Evolutionary conservation across 2,113 vertebrate species (phyloP).

Genomic region (Centrocercus urophasianus): DNA sequence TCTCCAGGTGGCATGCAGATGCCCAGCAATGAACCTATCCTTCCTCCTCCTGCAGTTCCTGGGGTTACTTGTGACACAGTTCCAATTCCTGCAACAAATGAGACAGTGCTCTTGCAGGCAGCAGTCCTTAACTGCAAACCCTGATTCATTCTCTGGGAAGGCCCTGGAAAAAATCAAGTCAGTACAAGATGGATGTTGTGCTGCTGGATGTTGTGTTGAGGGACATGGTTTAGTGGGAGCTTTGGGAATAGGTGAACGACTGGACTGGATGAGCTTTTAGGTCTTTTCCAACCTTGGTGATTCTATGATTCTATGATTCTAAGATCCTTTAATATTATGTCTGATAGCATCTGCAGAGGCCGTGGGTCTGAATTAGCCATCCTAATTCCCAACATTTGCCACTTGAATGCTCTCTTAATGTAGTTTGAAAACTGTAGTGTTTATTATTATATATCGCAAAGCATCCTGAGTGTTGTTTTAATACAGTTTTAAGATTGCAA

Average conservation of each 20-base stretch:
- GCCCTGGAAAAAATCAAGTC: background rate
- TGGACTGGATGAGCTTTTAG: too few species aligned
- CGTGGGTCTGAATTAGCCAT: background rate
- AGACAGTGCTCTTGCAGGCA: background rate
- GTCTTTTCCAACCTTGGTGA: too few species aligned
- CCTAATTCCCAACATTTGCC: background rate
- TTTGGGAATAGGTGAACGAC: too few species aligned
- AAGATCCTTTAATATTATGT: background rate
- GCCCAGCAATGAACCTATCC: background rate
- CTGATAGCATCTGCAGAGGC: background rate
- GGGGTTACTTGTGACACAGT: constrained; percentile 18
- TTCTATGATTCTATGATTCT: too few species aligned
- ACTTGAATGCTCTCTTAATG: background rate
- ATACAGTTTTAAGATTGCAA: background rate
- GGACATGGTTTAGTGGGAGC: too few species aligned
- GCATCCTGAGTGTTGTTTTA: background rate
- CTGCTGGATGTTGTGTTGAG: too few species aligned
- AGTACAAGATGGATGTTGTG: background rate
- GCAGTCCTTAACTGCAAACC: background rate
- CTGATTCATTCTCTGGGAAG: background rate
- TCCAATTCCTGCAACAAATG: background rate
- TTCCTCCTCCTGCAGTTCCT: background rate
- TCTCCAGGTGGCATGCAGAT: background rate
- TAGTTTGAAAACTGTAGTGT: background rate
- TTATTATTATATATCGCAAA: background rate